Percentiles rank a stretch among this genome's conserved stretches.
phyloP scores from a whole-genome alignment of 2,888 invertebrate genomes.

The Bellardia bayeri region DNA sequence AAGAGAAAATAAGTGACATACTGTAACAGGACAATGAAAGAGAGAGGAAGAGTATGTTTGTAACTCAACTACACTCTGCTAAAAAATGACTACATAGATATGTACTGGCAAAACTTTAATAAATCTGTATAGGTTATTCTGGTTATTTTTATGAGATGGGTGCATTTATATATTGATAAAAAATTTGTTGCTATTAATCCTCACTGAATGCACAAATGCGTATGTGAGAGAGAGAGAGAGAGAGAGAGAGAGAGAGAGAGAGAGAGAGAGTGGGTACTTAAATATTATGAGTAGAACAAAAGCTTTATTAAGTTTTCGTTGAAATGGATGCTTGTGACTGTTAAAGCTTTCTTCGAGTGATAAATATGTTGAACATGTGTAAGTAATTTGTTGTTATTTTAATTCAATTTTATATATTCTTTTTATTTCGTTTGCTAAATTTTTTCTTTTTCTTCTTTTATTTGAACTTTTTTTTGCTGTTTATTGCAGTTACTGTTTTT shows the following conservation, averaged over 20 bases:
- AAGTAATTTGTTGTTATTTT: conserved; percentile 12
- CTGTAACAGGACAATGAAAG: neutral
- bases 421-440: neutral
- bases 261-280: neutral
- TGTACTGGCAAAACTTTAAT: too few relatives aligned
- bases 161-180: neutral
- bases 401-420: neutral
- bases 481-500: neutral
- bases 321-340: neutral
- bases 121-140: too few relatives aligned
- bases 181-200: neutral
- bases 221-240: neutral
- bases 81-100: too few relatives aligned
- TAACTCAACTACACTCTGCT: neutral
- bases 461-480: neutral
- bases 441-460: neutral
- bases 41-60: neutral
- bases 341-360: conserved; percentile 12
- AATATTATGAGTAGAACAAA: neutral
- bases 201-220: neutral
- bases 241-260: too few relatives aligned
- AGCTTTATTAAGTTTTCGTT: conserved; percentile 11
- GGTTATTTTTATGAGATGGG: neutral
- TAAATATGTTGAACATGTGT: conserved; percentile 11
- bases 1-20: conserved; percentile 6